Evolutionary conservation across 1,140 invertebrate species (phyloP).

Genomic region (Rhynchophorus ferrugineus): DNA sequence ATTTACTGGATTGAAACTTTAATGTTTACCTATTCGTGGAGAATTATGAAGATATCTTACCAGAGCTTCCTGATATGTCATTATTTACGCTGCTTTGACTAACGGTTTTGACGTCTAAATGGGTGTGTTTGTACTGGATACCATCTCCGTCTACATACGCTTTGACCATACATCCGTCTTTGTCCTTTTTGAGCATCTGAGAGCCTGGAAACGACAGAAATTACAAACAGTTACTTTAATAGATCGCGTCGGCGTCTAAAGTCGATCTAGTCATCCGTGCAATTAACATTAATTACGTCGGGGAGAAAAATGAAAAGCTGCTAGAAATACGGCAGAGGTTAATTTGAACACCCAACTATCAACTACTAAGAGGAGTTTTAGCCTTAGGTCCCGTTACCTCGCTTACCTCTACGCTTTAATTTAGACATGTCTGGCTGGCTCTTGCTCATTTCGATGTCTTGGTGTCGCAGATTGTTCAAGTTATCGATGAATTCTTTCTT

Average conservation of each 20-base stretch:
- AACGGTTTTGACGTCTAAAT: constrained; percentile 25
- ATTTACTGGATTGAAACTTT: too few species aligned
- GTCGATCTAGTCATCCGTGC: too few species aligned
- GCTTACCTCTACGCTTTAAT: constrained; percentile 25
- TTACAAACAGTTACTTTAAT: too few species aligned
- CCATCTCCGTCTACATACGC: constrained; percentile 35
- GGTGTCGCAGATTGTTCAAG: constrained; percentile 20
- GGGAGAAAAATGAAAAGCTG: too few species aligned
- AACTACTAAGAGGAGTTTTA: too few species aligned
- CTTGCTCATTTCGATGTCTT: constrained; percentile 20
- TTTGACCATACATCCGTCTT: constrained; percentile 33
- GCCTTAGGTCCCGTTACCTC: too few species aligned
- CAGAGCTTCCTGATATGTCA: constrained; percentile 2
- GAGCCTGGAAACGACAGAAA: constrained; percentile 29
- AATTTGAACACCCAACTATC: too few species aligned
- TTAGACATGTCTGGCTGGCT: constrained; percentile 29
- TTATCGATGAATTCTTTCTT: constrained; percentile 25
- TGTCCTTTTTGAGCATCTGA: constrained; percentile 34
- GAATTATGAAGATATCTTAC: background rate
- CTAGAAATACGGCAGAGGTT: too few species aligned
- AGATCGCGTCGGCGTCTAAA: too few species aligned
- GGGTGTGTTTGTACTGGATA: constrained; percentile 34
- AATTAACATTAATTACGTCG: too few species aligned
- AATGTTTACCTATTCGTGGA: too few species aligned
- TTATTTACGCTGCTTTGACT: constrained; percentile 12